Base-by-base conservation (phyloP, 1,140 invertebrate species). In the Temnothorax nylanderi region DNA sequence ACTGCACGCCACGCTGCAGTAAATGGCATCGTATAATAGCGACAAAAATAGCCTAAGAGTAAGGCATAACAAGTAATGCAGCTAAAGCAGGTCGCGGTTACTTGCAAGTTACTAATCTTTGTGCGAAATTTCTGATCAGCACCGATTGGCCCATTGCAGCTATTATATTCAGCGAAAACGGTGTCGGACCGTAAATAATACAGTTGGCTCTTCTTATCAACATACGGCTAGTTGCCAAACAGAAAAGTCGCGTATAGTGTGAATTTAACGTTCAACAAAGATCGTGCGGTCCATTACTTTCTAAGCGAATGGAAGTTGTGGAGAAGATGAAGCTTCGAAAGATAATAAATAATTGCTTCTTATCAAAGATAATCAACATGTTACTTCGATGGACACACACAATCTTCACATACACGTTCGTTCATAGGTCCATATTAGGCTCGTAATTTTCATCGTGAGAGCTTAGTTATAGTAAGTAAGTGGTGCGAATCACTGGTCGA, bases 401-500 rank as follows among this genome's bases (percentile, higher is more conserved):
- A 6, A 37, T 54, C 18, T 11, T 64, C 0, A 2, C 49, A 7
- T 18, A 54, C 41, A 47, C 44, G 10, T 34, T 41, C 34, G 5
- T 6, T 67, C 47, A 13, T 41, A 51, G 77, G 32, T 51, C 32
- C 62, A 67, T 47, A 65, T 80, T 80, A 80, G 32, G n/a, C 47
- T 80, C 37, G 76, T 67, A 65, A 65, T 81, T 89, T 80, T 75
- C 75, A 56, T 56, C 67, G 80, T 74, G 56, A 81, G 75, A 51
- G 74, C 75, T 65, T 77, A 76, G 60, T 67, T 69, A 18, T 64
- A 54, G 10, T 74, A 64, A 44, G 16, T 81, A 54, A 85, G 76
- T 85, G 85, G 72, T 85, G 62, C 80, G 78, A 88, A 90, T 91
- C 81, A 87, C 84, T 80, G 71, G 41, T 37, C 62, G 82, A 90